Evolutionary conservation across 2,888 invertebrate species (phyloP).

Genomic region (Mythimna albipuncta): DNA sequence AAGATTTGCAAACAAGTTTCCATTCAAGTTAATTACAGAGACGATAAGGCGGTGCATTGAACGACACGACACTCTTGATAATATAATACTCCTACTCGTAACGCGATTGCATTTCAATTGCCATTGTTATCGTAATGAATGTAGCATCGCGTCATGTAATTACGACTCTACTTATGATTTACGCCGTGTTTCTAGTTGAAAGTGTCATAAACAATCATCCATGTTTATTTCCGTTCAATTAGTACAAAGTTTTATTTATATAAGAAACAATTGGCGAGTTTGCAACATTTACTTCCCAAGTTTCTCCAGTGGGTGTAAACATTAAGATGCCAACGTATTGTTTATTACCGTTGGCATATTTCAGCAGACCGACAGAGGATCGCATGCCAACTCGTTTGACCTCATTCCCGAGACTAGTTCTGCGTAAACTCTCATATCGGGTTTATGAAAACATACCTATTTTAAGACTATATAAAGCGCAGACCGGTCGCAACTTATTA

Average conservation of each 20-base stretch:
- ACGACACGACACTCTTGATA: constrained; percentile 73
- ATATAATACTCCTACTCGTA: constrained; percentile 69
- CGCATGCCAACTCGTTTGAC: constrained; percentile 88
- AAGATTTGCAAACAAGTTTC: constrained; percentile 73
- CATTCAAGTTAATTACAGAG: constrained; percentile 74
- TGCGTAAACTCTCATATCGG: constrained; percentile 88
- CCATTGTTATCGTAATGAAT: constrained; percentile 71
- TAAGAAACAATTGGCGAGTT: constrained; percentile 35
- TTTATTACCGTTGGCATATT: constrained; percentile 81
- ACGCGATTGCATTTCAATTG: constrained; percentile 71
- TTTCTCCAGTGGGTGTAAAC: constrained; percentile 61
- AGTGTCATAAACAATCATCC: constrained; percentile 7
- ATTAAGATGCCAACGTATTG: constrained; percentile 76
- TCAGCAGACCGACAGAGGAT: constrained; percentile 76
- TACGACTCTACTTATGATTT: constrained; percentile 34
- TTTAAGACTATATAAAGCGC: constrained; percentile 83
- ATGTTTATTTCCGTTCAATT: constrained; percentile 19
- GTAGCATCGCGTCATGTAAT: constrained; percentile 41
- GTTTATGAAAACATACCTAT: constrained; percentile 88
- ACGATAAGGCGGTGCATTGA: constrained; percentile 74
- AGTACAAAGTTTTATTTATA: constrained; percentile 34
- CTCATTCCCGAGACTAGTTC: constrained; percentile 87
- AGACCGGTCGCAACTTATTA: constrained; percentile 83
- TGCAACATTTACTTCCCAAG: constrained; percentile 47
- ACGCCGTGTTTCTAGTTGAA: constrained; percentile 23